Base-by-base conservation (phyloP, 1,140 invertebrate species). In the Phocides pigmalion region DNA sequence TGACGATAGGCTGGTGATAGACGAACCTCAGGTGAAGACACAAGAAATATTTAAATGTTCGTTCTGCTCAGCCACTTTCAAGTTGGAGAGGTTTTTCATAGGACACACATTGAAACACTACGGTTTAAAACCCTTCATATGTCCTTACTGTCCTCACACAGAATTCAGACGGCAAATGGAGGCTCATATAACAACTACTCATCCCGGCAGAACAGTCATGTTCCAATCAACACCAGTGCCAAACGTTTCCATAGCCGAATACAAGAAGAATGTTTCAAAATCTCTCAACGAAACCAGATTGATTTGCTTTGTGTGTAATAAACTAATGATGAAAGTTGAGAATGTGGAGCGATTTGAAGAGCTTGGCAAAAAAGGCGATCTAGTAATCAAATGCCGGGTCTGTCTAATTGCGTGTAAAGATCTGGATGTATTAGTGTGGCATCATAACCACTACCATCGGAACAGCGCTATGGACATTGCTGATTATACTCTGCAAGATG, bases 91-190 rank as follows among this genome's bases (percentile, higher is more conserved):
- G 1, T n/a, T 47, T 2, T 15, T 81, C 0, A 53, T 53, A 0
- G 25, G 41, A 6, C 88, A 89, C 44, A 50, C 79, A 1, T 54
- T 78, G 6, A 67, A 76, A 11, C 88, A 90, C 53, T 82, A 77
- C 53, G 68, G 66, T 12, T 39, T 87, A 4, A 82, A 81, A 35
- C 76, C 80, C 0, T 81, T 64, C 51, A 51, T 19, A 6, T 90
- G 88, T 50, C 9, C 19, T 0, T 72, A 82, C 32, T 90, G 87
- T 53, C 42, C 59, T 1, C 64, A 65, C 17, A 72, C 58, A 9
- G 69, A 70, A 0, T 56, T 64, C 25, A 66, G 49, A 9, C 56
- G 49, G 6, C 9, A 44, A 0, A 19, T 89, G 0, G 14, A 46
- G 0, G 53, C 53, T 3, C 82, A 87, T 58, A 64, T 73, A 5